Base-by-base conservation (phyloP, 2,888 invertebrate species). In the Trimorus sp. region DNA sequence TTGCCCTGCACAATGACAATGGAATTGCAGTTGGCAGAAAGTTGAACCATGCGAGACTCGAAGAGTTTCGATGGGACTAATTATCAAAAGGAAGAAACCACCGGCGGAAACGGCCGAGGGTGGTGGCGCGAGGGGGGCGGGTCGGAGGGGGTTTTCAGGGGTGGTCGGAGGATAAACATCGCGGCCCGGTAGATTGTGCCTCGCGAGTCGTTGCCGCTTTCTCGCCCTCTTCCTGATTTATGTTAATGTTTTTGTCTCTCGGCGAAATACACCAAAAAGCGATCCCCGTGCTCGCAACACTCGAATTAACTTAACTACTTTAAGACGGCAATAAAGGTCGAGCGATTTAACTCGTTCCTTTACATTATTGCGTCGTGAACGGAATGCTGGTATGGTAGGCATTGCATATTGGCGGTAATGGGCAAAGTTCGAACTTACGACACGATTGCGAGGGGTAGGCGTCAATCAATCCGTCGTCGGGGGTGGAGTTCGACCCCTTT, bases 211-310 rank as follows among this genome's bases (percentile, higher is more conserved):
- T 85, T 87, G 86, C 87, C 85, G 78, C 84, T 84, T 85, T 86
- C 84, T 84, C 87, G 83, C 85, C 85, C 85, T 84, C 89, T 88
- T 88, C 88, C 88, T 90, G 89, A 91, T 91, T 91, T 91, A 91
- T 90, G 90, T 90, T 91, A 90, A 91, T 91, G 91, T 91, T 91
- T 91, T 91, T 91, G 91, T 91, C 91, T 89, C 87, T 84, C 86
- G 87, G 88, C 88, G 88, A 90, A 89, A 90, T 90, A 90, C 90
- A 89, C 89, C 89, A 89, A 91, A 90, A 91, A 89, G 88, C 90
- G 90, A 90, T 89, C 88, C 76, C 82, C 70, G 65, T 48, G 40
- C 68, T 86, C 86, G 86, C 87, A 85, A 87, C 87, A 87, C 87
- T 87, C 87, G 89, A 89, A 90, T 91, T 91, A 90, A 89, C 88